phyloP scores from a whole-genome alignment of 2,113 vertebrate species.

The Telmatochromis sp. region DNA sequence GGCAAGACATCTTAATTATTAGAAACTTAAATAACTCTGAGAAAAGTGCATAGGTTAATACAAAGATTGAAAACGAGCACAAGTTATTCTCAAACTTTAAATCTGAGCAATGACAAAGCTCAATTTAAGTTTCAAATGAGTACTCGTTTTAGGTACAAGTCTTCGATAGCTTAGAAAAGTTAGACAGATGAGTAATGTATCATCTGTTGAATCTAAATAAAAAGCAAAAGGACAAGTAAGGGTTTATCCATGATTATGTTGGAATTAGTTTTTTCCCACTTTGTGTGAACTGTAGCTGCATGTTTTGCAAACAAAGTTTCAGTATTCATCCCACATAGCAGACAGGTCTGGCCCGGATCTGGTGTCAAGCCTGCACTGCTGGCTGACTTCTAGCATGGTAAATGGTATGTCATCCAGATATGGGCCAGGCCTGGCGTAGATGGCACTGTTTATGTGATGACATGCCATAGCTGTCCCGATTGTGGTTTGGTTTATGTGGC shows the following conservation, averaged over 20 bases:
- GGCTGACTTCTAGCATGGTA: neutral
- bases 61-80: neutral
- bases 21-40: constrained; percentile 9
- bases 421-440: neutral
- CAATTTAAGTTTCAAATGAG: neutral
- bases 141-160: neutral
- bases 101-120: neutral
- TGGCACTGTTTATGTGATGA: neutral
- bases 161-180: neutral
- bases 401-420: neutral
- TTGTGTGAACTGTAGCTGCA: neutral
- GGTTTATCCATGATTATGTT: neutral
- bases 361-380: neutral
- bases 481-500: neutral
- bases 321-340: neutral
- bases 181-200: neutral
- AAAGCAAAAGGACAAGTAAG: neutral
- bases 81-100: constrained; percentile 13
- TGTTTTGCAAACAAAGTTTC: neutral
- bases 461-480: neutral
- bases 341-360: neutral
- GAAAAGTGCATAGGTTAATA: constrained; percentile 22
- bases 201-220: neutral
- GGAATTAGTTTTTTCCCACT: neutral
- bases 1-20: constrained; percentile 42